phyloP scores from a whole-genome alignment of 2,113 vertebrate species.

The Labeo catla region DNA sequence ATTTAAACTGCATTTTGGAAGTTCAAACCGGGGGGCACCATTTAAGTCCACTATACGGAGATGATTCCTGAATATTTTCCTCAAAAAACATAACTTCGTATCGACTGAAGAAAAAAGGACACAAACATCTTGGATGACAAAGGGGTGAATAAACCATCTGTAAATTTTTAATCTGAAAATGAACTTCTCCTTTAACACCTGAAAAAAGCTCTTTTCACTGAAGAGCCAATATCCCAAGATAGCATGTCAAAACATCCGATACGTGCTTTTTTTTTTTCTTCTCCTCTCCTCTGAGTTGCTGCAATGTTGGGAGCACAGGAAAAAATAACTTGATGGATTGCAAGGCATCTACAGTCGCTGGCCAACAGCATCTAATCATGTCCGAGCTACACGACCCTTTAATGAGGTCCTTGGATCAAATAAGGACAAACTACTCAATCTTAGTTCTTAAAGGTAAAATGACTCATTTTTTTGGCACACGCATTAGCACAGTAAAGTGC shows the following conservation, averaged over 20 bases:
- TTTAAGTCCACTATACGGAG: too few relatives aligned
- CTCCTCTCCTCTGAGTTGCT: neutral
- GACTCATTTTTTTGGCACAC: neutral
- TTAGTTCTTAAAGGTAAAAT: neutral
- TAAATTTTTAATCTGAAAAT: too few relatives aligned
- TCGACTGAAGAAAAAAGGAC: too few relatives aligned
- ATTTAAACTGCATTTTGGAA: too few relatives aligned
- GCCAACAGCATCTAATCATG: constrained; percentile 31
- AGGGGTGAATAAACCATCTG: too few relatives aligned
- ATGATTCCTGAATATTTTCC: too few relatives aligned
- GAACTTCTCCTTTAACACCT: too few relatives aligned
- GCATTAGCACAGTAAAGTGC: neutral
- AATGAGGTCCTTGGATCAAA: constrained; percentile 6
- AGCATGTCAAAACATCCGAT: neutral
- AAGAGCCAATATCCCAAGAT: neutral
- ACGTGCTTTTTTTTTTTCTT: neutral
- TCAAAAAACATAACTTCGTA: too few relatives aligned
- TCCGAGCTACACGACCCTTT: neutral
- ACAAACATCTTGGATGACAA: too few relatives aligned
- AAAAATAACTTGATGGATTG: constrained; percentile 27
- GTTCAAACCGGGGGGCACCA: too few relatives aligned
- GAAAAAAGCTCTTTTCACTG: too few relatives aligned
- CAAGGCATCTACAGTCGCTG: neutral
- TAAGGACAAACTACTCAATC: constrained; percentile 17
- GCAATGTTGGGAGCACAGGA: neutral